phyloP scores from a whole-genome alignment of 2,113 vertebrate genomes.

The Phoenicopterus ruber region DNA sequence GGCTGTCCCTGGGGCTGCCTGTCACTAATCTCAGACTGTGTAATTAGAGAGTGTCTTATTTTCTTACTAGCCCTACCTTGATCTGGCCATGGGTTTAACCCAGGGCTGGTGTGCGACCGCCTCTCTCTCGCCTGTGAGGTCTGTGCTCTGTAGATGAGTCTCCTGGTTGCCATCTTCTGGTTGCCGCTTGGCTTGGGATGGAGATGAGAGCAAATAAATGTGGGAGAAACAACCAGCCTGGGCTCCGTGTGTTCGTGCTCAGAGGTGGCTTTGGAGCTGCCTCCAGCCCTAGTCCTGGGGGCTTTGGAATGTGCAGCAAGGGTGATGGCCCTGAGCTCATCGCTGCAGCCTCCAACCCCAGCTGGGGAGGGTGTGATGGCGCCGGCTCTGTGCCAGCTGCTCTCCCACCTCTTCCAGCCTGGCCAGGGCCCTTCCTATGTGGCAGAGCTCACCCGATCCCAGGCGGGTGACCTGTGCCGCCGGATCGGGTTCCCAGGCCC shows the following conservation, averaged over 20 bases:
- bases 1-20: background rate
- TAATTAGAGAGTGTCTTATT: slow-evolving; percentile 53
- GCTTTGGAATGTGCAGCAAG: accelerated
- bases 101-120: accelerated
- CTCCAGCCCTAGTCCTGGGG: accelerated
- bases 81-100: background rate
- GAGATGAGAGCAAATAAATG: slow-evolving; percentile 33
- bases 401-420: background rate
- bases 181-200: background rate
- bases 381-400: accelerated
- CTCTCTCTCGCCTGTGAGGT: background rate
- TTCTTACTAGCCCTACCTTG: slow-evolving; percentile 25
- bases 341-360: accelerated
- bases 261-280: accelerated
- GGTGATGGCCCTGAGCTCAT: accelerated
- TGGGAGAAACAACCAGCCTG: background rate
- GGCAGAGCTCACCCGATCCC: background rate
- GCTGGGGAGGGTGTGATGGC: accelerated
- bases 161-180: background rate
- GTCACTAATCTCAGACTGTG: slow-evolving; percentile 29
- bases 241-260: background rate
- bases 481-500: slow-evolving; percentile 70
- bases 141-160: background rate
- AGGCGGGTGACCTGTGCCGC: slow-evolving; percentile 46
- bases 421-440: accelerated